Conservation (phyloP, 2,113 vertebrate genomes). For the Odontophorus gujanensis region DNA sequence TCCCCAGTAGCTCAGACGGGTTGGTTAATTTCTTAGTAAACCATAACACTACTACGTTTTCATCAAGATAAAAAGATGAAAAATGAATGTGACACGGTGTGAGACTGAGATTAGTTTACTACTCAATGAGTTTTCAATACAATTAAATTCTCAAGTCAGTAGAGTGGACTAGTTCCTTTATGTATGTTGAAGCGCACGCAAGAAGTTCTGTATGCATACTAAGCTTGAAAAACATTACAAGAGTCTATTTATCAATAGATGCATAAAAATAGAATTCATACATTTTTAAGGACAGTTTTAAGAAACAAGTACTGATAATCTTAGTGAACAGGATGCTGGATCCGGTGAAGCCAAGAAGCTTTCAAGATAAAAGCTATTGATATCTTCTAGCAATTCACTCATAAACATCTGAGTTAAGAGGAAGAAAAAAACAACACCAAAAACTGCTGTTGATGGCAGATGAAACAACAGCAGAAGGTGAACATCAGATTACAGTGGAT, state of each 20-base stretch:
- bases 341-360: not conserved
- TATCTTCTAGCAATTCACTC: not conserved
- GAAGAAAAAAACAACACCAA: accelerated
- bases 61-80: not conserved
- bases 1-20: not conserved
- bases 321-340: not conserved
- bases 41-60: not conserved
- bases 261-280: not conserved
- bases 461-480: not conserved
- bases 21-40: not conserved
- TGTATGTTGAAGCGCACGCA: not conserved
- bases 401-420: not conserved
- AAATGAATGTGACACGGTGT: accelerated
- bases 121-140: not conserved
- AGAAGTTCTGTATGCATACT: not conserved
- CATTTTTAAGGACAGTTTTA: not conserved
- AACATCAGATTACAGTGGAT: not conserved
- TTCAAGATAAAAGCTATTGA: not conserved
- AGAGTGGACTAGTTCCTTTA: not conserved
- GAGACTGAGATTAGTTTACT: not conserved
- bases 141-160: not conserved
- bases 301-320: not conserved
- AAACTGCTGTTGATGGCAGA: not conserved
- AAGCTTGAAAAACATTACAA: not conserved
- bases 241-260: not conserved